phyloP scores from a whole-genome alignment of 1,140 invertebrate species.

The Drosophila fuyamai region DNA sequence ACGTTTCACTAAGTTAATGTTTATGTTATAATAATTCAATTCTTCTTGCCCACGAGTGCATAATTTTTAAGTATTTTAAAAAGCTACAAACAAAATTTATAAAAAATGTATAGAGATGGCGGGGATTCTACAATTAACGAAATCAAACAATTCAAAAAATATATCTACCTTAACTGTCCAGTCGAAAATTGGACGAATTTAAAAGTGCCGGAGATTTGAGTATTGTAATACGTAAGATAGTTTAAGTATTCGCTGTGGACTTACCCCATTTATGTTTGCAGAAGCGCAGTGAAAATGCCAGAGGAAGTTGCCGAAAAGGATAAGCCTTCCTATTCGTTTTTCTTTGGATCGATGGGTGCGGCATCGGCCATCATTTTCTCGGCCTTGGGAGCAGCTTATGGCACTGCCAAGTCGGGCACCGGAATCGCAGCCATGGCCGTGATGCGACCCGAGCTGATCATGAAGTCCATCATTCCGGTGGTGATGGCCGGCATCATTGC shows the following conservation, averaged over 20 bases:
- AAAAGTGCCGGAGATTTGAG: neutral
- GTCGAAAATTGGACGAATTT: neutral
- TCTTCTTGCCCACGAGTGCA: no score
- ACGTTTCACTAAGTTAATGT: no score
- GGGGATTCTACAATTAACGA: neutral
- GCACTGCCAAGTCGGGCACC: constrained; percentile 68
- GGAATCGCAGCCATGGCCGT: constrained; percentile 72
- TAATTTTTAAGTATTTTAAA: no score
- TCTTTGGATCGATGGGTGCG: constrained; percentile 99
- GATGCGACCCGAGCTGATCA: constrained; percentile 72
- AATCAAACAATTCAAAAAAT: neutral
- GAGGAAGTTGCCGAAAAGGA: neutral
- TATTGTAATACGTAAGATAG: neutral
- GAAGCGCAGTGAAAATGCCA: constrained; percentile 5
- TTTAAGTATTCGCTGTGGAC: no score
- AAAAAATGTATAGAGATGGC: neutral
- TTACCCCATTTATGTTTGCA: neutral
- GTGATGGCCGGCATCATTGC: constrained; percentile 77
- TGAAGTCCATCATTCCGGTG: constrained; percentile 77
- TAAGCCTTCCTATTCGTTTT: constrained; percentile 87
- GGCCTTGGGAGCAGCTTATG: constrained; percentile 60
- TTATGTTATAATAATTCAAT: no score
- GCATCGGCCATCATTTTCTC: constrained; percentile 98
- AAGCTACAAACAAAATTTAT: neutral
- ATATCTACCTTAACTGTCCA: neutral